Evolutionary conservation across 2,888 invertebrate genomes (phyloP).

Genomic region (Diplolepis rosae): DNA sequence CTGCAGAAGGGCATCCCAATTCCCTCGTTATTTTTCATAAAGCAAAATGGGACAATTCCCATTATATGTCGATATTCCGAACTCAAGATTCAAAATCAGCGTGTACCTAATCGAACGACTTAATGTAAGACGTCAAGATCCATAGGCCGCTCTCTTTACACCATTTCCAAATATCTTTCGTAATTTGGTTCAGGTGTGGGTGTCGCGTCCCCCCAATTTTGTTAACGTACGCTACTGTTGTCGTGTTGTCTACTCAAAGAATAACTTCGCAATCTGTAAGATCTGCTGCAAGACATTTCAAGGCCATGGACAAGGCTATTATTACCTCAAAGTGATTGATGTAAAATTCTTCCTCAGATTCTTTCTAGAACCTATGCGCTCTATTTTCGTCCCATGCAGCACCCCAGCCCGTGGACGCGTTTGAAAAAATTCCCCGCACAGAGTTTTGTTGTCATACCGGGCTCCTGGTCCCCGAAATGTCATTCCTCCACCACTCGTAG

Average conservation of each 20-base stretch:
- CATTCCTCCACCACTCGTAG: conserved; percentile 38
- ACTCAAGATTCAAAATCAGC: too few species aligned
- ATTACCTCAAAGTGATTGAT: conserved; percentile 33
- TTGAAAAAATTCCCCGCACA: conserved; percentile 40
- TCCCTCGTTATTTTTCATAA: too few species aligned
- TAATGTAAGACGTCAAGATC: too few species aligned
- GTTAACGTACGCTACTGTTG: too few species aligned
- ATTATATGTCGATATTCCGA: too few species aligned
- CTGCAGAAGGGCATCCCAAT: too few species aligned
- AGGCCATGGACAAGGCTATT: conserved; percentile 3
- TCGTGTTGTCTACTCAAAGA: conserved; percentile 8
- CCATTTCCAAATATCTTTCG: too few species aligned
- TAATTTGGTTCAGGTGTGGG: too few species aligned
- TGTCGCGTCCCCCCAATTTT: too few species aligned
- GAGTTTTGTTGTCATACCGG: conserved; percentile 27
- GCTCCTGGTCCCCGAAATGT: conserved; percentile 11
- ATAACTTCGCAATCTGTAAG: conserved; percentile 11
- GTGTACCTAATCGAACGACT: too few species aligned
- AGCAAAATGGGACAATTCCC: too few species aligned
- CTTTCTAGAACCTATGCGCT: conserved; percentile 38
- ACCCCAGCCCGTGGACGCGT: conserved; percentile 43
- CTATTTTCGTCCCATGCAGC: conserved; percentile 34
- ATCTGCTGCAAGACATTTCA: conserved; percentile 23
- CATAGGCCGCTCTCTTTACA: too few species aligned
- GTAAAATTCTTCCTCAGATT: neutral